Percentiles rank a stretch among this genome's conserved stretches.
Conservation (phyloP, 2,113 vertebrate species). For the Chascanopsetta lugubris region DNA sequence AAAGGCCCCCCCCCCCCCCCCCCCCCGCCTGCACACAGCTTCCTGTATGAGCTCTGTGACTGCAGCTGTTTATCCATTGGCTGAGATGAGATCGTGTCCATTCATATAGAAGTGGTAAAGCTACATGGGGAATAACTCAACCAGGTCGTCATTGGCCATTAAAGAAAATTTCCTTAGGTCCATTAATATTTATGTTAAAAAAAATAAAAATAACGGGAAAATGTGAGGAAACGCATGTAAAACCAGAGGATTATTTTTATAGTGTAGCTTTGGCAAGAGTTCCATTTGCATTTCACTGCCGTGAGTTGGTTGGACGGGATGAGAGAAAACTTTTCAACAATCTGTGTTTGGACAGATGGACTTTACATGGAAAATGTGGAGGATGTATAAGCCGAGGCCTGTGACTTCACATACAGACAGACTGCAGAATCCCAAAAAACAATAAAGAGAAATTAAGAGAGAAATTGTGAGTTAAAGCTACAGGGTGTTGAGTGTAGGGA, state of each 20-base stretch:
- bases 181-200: background rate
- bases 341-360: no score
- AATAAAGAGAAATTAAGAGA: no score
- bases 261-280: background rate
- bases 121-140: background rate
- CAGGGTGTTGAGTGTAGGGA: no score
- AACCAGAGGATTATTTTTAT: background rate
- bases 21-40: slow-evolving; percentile 13
- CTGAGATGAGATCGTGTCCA: slow-evolving; percentile 11
- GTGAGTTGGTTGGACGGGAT: background rate
- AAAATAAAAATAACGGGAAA: no score
- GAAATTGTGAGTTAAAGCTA: no score
- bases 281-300: background rate
- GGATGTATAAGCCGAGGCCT: no score
- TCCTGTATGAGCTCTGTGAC: slow-evolving; percentile 17
- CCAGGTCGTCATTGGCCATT: slow-evolving; percentile 1
- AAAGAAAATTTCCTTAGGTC: slow-evolving; percentile 10
- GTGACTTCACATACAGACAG: no score
- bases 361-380: no score
- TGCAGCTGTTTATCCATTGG: background rate
- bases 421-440: no score
- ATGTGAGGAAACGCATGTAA: background rate
- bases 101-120: background rate
- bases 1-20: no score
- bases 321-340: no score